Conservation (phyloP, 2,797 vertebrate species). For the Anguilla anguilla region DNA sequence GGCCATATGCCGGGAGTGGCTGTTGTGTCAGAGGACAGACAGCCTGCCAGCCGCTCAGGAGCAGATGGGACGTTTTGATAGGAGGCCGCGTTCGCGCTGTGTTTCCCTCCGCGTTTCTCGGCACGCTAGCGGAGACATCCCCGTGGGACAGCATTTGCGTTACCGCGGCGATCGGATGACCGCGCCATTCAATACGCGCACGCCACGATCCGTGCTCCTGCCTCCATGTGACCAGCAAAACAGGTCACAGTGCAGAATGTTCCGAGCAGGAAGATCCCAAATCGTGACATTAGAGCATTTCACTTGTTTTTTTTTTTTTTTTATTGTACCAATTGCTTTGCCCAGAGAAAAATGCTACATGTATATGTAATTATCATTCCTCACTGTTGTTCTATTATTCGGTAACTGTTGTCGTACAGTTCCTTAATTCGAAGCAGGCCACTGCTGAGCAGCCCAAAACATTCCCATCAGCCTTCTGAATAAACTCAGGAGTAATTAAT, state of each 20-base stretch:
- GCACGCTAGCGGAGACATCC: background rate
- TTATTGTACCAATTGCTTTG: background rate
- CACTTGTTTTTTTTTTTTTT: background rate
- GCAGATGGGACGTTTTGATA: conserved; percentile 27
- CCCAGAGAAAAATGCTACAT: background rate
- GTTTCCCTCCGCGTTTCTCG: background rate
- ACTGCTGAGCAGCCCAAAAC: conserved; percentile 33
- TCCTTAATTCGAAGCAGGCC: conserved; percentile 32
- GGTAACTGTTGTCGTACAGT: conserved; percentile 38
- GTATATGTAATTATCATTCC: background rate
- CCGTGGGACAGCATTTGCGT: background rate
- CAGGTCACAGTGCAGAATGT: background rate
- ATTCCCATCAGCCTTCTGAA: conserved; percentile 34
- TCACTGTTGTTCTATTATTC: conserved; percentile 22
- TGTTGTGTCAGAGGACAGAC: conserved; percentile 17
- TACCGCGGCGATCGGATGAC: background rate
- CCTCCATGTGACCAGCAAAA: background rate
- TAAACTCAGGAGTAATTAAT: conserved; percentile 44
- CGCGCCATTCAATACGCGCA: background rate
- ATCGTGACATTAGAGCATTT: background rate
- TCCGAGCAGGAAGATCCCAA: background rate
- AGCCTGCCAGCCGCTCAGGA: background rate
- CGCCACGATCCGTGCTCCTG: background rate
- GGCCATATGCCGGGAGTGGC: conserved; percentile 48
- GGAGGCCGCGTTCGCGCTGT: background rate